A percentile compares a stretch with the other conserved stretches of the same genome.
These are phyloP conservation scores for Cheilosia pagana DNA, from an alignment of 2,888 invertebrate species.

Conservation along the genomic window DNA sequence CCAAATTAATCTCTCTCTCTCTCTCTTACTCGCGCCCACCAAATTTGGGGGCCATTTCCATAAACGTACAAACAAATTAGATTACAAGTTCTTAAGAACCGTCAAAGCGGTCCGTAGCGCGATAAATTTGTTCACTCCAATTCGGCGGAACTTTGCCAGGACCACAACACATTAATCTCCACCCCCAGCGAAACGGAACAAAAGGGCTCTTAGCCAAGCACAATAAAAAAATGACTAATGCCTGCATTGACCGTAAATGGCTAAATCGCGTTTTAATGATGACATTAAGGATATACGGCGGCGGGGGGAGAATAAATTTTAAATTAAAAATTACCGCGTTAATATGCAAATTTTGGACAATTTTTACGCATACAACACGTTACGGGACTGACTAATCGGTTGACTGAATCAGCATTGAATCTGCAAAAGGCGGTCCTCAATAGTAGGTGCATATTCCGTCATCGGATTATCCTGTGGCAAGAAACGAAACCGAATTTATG, in stretches of 20 bases:
- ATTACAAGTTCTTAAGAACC: constrained; percentile 63
- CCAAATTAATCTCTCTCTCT: constrained; percentile 53
- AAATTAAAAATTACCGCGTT: constrained; percentile 60
- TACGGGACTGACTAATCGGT: constrained; percentile 62
- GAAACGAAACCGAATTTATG: constrained; percentile 53
- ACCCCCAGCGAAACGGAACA: constrained; percentile 48
- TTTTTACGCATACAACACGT: background rate
- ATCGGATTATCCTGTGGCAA: constrained; percentile 35
- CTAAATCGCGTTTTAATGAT: constrained; percentile 73
- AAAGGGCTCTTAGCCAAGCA: constrained; percentile 66
- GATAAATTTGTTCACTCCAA: constrained; percentile 59
- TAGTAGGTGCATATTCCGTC: constrained; percentile 9
- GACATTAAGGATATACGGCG: constrained; percentile 69
- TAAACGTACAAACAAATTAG: constrained; percentile 66
- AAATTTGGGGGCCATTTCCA: constrained; percentile 48
- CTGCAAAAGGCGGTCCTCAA: constrained; percentile 16
- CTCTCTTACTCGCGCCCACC: constrained; percentile 1
- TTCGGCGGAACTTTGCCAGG: constrained; percentile 30
- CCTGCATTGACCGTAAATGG: constrained; percentile 57
- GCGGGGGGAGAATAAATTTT: constrained; percentile 63
- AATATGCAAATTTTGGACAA: constrained; percentile 54
- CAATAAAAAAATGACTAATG: constrained; percentile 62
- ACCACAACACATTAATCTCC: constrained; percentile 62
- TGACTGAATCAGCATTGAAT: constrained; percentile 46
- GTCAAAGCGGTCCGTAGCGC: constrained; percentile 10